Evolutionary conservation across 2,888 invertebrate genomes (phyloP).

Genomic region (Laspeyria flexula): DNA sequence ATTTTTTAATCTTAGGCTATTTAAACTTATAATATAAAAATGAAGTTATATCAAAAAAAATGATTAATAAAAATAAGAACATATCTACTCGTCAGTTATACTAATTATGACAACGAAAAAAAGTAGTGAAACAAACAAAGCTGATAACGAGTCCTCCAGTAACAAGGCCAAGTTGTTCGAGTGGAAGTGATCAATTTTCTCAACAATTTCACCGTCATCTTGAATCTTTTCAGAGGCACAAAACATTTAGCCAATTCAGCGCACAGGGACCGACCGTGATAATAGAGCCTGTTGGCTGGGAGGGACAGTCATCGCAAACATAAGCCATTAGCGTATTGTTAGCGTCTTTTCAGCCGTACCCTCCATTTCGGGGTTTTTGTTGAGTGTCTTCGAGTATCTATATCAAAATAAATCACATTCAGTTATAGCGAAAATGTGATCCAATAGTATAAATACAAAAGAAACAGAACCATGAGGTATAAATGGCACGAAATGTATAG

Average conservation of each 20-base stretch:
- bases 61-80: too few relatives aligned
- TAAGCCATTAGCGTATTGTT: conserved; percentile 83
- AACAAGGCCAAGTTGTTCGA: conserved; percentile 68
- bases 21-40: too few relatives aligned
- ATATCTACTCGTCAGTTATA: too few relatives aligned
- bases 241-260: conserved; percentile 85
- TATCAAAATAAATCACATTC: conserved; percentile 46
- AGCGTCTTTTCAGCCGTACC: conserved; percentile 70
- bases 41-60: too few relatives aligned
- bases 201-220: conserved; percentile 84
- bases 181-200: conserved; percentile 84
- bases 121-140: conserved; percentile 46
- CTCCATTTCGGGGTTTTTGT: conserved; percentile 62
- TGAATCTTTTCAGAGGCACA: conserved; percentile 81
- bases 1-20: too few relatives aligned
- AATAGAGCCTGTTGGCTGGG: conserved; percentile 80
- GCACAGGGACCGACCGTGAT: conserved; percentile 74
- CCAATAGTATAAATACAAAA: conserved; percentile 4
- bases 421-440: conserved; percentile 22
- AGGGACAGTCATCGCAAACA: conserved; percentile 81
- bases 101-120: background rate
- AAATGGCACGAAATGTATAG: background rate
- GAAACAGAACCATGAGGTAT: background rate
- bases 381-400: conserved; percentile 58
- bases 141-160: conserved; percentile 57